Base-by-base conservation (phyloP, 1,140 invertebrate genomes). In the Bursaphelenchus mucronatus region DNA sequence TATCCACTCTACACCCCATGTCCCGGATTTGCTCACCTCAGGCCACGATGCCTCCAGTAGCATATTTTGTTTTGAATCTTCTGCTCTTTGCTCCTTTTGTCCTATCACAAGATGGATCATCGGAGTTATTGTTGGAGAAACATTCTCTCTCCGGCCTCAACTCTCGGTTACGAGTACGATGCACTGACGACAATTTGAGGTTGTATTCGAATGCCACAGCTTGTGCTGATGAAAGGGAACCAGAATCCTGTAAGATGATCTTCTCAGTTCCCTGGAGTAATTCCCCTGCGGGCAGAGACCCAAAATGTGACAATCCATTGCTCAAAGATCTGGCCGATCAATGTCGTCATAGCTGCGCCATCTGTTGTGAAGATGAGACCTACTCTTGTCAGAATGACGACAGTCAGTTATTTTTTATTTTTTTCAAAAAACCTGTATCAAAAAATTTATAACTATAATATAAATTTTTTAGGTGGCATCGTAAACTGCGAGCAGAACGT, bases 341-440 rank as follows among this genome's bases (percentile, higher is more conserved):
- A 49, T 74, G 71, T 59, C 39, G 67, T 49, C 70, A 75, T 49
- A 76, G 67, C 11, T 73, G 71, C 51, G 71, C 73, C 15, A 73
- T 76, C 55, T 73, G 71, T 63, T 73, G 71, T 44, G 71, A 73
- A 66, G 73, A 75, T 46, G 54, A 73, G 13, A 63, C 56, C 45
- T 74, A 74, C 51, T 51, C 73, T 10, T 74, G 71, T 58, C 70
- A 72, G 44, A 72, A 72, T 61, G 73, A 71, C 40, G 74, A 74
- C 61, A 76, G 71, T 74, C 52, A 59, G 61, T 61, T 39, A n/a
- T 13, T 45, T 40, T 1, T 49, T 51, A 45, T 41, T 43, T 8
- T 4, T 61, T 13, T 13, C n/a, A 41, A 1, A 63, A 62, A 63
- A n/a, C n/a, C n/a, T n/a, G 11, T n/a, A 57, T 7, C 30, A 1